Base-by-base conservation (phyloP, 2,113 vertebrate genomes). In the Cacatua alba region DNA sequence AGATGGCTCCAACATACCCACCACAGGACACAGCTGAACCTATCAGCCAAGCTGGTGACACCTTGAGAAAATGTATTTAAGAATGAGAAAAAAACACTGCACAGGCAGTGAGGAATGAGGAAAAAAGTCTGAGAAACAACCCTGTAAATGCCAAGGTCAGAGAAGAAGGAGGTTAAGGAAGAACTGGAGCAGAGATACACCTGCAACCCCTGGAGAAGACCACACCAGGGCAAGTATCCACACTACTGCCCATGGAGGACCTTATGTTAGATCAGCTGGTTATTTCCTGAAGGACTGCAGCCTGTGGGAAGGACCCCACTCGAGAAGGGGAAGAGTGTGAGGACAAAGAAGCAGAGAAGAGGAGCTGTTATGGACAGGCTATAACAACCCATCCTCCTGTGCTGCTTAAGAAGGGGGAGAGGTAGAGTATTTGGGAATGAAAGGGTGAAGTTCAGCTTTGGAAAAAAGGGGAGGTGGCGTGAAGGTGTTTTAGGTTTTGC, bases 341-440 rank as follows among this genome's bases (percentile, higher is more conserved):
- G 11, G 11, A 62, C 17, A 10, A 78, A 75, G 24, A 62, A 44
- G 20, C 3, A 57, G 15, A 19, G 43, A 29, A 86, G 17, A 68
- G 4, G 4, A 80, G 11, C 11, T 43, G 14, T 21, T 76, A 20
- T 2, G 4, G n/a, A 67, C 25, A 49, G 31, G 24, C 7, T 31
- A 23, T 41, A 51, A 80, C 0, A 2, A 3, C 3, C 6, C 49
- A 29, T 20, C 6, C 1, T 9, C 7, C 11, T 33, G 4, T 57
- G 13, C 2, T 5, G 5, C 31, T 4, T 35, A 12, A 3, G 17
- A 17, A 87, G 77, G 7, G 12, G 3, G 3, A 59, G 33, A 60
- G 9, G 11, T 10, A 68, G 21, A 63, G 6, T 8, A 51, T 59
- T n/a, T 53, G 14, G 16, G 31, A 91, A 43, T 31, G 19, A 75